Evolutionary conservation across 2,888 invertebrate genomes (phyloP).

Genomic region (Tryphoninae sp.): DNA sequence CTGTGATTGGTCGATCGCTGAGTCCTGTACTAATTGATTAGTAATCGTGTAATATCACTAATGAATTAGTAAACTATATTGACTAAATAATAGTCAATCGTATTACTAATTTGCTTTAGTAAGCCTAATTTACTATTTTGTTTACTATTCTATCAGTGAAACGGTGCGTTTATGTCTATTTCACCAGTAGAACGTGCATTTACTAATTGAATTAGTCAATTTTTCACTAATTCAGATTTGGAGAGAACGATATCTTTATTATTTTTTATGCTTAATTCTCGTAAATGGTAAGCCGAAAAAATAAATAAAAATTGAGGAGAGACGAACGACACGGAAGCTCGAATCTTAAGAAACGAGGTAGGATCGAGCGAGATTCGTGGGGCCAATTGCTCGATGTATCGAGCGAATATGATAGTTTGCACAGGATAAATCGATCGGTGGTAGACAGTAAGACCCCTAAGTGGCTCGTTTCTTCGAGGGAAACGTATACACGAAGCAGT

Average conservation of each 20-base stretch:
- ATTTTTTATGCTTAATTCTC: constrained; percentile 19
- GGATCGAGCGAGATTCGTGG: not conserved
- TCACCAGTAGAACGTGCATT: too few relatives aligned
- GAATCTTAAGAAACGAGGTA: not conserved
- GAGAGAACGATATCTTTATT: not conserved
- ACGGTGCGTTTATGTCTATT: too few relatives aligned
- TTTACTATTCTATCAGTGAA: too few relatives aligned
- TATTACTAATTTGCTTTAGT: too few relatives aligned
- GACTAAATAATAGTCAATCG: too few relatives aligned
- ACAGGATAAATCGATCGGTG: constrained; percentile 29
- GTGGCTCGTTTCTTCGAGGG: constrained; percentile 46
- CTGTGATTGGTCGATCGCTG: too few relatives aligned
- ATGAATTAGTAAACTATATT: too few relatives aligned
- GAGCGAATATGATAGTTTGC: constrained; percentile 10
- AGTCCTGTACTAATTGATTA: too few relatives aligned
- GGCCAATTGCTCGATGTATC: not conserved
- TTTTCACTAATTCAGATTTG: too few relatives aligned
- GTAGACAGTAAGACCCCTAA: constrained; percentile 27
- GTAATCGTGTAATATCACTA: too few relatives aligned
- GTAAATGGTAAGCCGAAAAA: constrained; percentile 18
- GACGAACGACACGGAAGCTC: not conserved
- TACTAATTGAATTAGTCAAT: too few relatives aligned
- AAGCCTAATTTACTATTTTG: too few relatives aligned
- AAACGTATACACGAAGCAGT: constrained; percentile 3
- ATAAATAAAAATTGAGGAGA: not conserved